A percentile compares a stretch with the other conserved stretches of the same genome.
phyloP scores from a whole-genome alignment of 2,888 invertebrate species.

The Dolomedes plantarius region DNA sequence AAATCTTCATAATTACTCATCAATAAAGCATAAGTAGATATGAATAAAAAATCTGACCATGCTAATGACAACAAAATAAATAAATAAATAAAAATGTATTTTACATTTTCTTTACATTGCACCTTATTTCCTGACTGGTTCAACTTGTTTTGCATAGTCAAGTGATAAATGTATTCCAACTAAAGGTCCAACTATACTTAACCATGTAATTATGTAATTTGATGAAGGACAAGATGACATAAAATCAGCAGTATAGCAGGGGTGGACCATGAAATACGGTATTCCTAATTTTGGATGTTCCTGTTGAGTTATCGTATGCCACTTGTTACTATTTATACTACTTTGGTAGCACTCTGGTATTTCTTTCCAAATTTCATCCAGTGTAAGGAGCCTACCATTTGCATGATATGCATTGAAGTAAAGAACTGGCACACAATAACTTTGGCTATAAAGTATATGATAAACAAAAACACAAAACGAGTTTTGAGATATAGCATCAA shows the following conservation, averaged over 20 bases:
- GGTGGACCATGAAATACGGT: slow-evolving; percentile 54
- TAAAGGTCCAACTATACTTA: slow-evolving; percentile 51
- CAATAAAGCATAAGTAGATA: too few relatives aligned
- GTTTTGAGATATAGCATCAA: neutral
- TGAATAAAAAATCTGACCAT: too few relatives aligned
- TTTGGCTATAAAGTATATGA: slow-evolving; percentile 56
- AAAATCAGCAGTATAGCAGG: slow-evolving; percentile 51
- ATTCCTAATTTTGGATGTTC: slow-evolving; percentile 59
- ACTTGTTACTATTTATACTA: slow-evolving; percentile 7
- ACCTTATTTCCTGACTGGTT: too few relatives aligned
- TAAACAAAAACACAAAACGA: slow-evolving; percentile 34
- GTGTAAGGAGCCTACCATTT: slow-evolving; percentile 39
- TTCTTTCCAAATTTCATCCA: slow-evolving; percentile 40
- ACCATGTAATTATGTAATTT: slow-evolving; percentile 53
- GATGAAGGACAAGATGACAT: slow-evolving; percentile 13
- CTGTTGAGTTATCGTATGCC: slow-evolving; percentile 51
- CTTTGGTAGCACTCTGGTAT: slow-evolving; percentile 32
- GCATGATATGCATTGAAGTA: slow-evolving; percentile 49
- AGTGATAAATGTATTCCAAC: slow-evolving; percentile 50
- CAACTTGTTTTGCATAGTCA: slow-evolving; percentile 45
- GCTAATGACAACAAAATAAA: too few relatives aligned
- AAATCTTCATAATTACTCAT: too few relatives aligned
- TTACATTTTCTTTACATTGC: too few relatives aligned
- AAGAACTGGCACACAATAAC: slow-evolving; percentile 61
- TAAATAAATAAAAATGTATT: too few relatives aligned